Conservation (phyloP, 2,113 vertebrate species). For the Chamaea fasciata region DNA sequence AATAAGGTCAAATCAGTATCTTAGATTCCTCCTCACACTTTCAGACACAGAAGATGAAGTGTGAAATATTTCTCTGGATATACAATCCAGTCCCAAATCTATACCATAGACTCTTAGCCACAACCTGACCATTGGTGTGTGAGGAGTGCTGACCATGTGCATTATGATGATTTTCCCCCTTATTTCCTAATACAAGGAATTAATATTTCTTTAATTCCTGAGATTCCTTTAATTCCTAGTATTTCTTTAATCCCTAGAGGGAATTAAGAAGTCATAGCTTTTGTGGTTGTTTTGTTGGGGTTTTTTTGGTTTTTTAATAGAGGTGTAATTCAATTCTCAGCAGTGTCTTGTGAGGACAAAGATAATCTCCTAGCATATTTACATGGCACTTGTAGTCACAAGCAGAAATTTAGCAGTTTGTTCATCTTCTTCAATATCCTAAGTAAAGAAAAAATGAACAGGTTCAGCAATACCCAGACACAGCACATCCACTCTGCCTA, state of each 20-base stretch:
- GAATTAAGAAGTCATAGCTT: neutral
- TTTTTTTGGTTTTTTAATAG: neutral
- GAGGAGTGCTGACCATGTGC: neutral
- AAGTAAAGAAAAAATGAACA: neutral
- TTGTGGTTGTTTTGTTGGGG: no score
- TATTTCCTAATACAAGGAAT: neutral
- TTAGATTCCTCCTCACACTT: neutral
- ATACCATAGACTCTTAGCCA: neutral
- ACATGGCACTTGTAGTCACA: neutral
- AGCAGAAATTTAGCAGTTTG: neutral
- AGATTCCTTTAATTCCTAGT: neutral
- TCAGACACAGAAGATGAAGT: neutral
- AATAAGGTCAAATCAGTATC: neutral
- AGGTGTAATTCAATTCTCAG: neutral
- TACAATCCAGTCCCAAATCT: neutral
- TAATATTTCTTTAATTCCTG: neutral
- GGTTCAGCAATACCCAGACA: neutral
- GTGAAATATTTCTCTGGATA: neutral
- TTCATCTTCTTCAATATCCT: neutral
- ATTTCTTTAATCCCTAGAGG: neutral
- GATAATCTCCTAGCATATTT: neutral
- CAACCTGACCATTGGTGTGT: accelerated
- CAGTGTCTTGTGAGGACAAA: neutral
- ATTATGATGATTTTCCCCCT: neutral
- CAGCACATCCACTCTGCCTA: neutral